Evolutionary conservation across 37 sponge, comb jelly and placozoan genomes (phyloP).

Genomic region (Chondrilla cf. caribensis): DNA sequence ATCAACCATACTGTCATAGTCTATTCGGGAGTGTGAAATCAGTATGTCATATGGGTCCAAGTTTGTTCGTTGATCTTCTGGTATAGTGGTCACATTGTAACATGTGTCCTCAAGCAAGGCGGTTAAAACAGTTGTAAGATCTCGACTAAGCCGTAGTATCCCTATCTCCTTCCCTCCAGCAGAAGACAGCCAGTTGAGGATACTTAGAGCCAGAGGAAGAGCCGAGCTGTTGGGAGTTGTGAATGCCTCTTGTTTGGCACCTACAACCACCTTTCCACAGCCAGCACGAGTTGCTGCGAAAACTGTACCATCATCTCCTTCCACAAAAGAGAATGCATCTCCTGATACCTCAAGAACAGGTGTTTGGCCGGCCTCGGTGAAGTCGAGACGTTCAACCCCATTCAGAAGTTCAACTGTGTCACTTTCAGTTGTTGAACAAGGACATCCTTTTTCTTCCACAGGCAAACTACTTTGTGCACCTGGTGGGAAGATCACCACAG

Average conservation of each 20-base stretch:
- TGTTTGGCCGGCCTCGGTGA: background rate
- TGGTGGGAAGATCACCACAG: too few relatives aligned
- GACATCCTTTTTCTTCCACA: too few relatives aligned
- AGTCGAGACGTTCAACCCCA: background rate
- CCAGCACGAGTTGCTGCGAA: background rate
- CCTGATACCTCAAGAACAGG: background rate
- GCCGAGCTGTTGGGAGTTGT: too few relatives aligned
- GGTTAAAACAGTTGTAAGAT: background rate
- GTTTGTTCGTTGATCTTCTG: background rate
- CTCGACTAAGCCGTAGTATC: background rate
- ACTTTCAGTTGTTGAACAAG: background rate
- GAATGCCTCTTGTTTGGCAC: background rate
- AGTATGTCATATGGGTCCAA: background rate
- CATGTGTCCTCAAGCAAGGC: background rate
- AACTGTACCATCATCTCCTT: background rate
- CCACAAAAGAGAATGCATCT: background rate
- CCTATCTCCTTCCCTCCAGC: background rate
- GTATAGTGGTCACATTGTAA: background rate
- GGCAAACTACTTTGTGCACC: too few relatives aligned
- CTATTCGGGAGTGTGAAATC: background rate
- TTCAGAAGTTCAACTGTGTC: background rate
- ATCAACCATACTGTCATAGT: background rate
- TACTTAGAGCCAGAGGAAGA: background rate
- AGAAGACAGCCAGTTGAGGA: background rate
- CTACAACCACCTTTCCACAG: background rate